Percentiles rank a stretch among this genome's conserved stretches.
Evolutionary conservation across 2,113 vertebrate genomes (phyloP).

Genomic region (Trichomycterus rosablanca): DNA sequence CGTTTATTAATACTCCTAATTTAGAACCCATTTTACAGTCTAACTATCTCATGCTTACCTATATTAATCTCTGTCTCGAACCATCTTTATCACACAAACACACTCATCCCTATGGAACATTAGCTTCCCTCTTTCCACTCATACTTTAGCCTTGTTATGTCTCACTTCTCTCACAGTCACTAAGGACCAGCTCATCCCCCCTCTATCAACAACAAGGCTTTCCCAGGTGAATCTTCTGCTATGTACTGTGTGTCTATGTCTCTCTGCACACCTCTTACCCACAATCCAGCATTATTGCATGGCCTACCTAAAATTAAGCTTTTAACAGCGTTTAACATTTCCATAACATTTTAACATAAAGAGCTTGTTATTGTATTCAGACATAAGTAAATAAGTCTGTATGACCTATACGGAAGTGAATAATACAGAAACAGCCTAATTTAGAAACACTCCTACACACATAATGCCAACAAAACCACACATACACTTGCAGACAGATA

Average conservation of each 20-base stretch:
- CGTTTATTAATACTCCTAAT: neutral
- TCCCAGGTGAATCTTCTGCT: constrained; percentile 59
- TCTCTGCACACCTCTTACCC: neutral
- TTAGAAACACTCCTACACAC: neutral
- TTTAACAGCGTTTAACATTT: neutral
- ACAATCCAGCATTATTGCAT: neutral
- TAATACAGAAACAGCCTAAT: neutral
- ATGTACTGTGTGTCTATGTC: constrained; percentile 39
- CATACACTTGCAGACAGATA: constrained; percentile 6
- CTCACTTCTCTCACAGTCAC: constrained; percentile 57
- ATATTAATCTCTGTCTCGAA: constrained; percentile 7
- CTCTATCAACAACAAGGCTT: constrained; percentile 60
- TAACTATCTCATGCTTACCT: neutral
- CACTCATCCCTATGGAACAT: constrained; percentile 43
- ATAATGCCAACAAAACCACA: neutral
- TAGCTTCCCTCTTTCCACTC: constrained; percentile 56
- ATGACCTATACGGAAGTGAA: neutral
- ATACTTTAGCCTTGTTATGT: constrained; percentile 63
- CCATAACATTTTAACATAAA: too few relatives aligned
- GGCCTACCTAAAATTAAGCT: too few relatives aligned
- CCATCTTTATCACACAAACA: constrained; percentile 41
- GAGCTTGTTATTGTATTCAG: too few relatives aligned
- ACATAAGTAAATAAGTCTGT: too few relatives aligned
- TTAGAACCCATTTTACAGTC: too few relatives aligned
- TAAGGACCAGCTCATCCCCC: constrained; percentile 61